Evolutionary conservation across 2,113 vertebrate genomes (phyloP).

Genomic region (Lasiurus cinereus): DNA sequence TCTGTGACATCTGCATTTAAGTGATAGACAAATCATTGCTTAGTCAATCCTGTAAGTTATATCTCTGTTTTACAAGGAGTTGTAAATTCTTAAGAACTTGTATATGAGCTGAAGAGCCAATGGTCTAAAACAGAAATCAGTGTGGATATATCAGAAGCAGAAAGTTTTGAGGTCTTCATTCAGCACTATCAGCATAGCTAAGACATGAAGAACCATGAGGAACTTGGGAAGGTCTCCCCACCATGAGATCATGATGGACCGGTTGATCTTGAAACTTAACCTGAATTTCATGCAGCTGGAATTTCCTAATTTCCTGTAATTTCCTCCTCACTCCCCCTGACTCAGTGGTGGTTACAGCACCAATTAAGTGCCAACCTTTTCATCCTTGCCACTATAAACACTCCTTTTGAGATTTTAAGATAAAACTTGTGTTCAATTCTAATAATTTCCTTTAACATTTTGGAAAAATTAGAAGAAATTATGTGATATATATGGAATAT

Average conservation of each 20-base stretch:
- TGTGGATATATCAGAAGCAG: background rate
- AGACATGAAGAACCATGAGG: background rate
- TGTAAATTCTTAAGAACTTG: slow-evolving; percentile 1
- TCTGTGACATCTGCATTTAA: background rate
- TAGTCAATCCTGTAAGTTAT: background rate
- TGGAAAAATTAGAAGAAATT: background rate
- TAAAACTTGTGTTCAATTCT: no score
- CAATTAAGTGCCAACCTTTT: slow-evolving; percentile 32
- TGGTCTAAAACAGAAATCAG: background rate
- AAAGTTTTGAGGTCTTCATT: background rate
- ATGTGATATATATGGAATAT: background rate
- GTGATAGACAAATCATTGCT: background rate
- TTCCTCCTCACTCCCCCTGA: background rate
- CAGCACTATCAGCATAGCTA: background rate
- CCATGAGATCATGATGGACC: background rate
- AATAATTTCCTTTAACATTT: background rate
- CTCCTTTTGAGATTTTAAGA: no score
- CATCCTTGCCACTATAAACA: background rate
- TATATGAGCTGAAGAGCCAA: background rate
- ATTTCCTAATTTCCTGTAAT: slow-evolving; percentile 63
- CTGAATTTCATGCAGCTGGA: slow-evolving; percentile 30
- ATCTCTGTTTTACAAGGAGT: background rate
- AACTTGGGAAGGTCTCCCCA: background rate
- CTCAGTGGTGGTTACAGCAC: slow-evolving; percentile 41
- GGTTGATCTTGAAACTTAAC: slow-evolving; percentile 52